Base-by-base conservation (phyloP, 2,797 vertebrate species). In the Lagodon rhomboides region DNA sequence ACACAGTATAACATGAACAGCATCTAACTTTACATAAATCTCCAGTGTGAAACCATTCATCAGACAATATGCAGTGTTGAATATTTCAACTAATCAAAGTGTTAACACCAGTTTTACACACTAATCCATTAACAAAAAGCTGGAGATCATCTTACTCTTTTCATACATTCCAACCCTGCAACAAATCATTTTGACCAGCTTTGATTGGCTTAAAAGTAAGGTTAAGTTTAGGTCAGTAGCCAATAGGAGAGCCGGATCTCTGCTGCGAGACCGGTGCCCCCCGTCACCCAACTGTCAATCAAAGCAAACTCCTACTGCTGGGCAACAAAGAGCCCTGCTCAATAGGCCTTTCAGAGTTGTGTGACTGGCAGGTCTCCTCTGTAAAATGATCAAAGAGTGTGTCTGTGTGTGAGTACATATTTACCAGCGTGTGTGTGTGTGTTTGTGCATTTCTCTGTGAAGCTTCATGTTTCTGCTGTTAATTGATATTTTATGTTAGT, bases 311-410 rank as follows among this genome's bases (percentile, higher is more conserved):
- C 87, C 85, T 87, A 80, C 91, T 93, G 93, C 91, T 93, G 79
- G 90, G 91, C 89, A 93, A 94, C 94, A 94, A 93, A 92, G 79
- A 87, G 80, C 73, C 74, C 64, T 22, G 71, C 16, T 89, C 77
- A 82, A 62, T 68, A 79, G 68, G 23, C 71, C 66, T 82, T 73
- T 88, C 53, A 80, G 80, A 59, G 63, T 51, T 81, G 61, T 83
- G 62, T 79, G 77, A 85, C 54, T 85, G 83, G 75, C 85, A 88
- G 79, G 63, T 70, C 80, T 89, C 72, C 62, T 22, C 49, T 17
- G 73, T 80, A 50, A 63, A 80, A 73, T 43, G 22, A 85, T 88
- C 66, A 66, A 73, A 80, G 67, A 38, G 20, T 62, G 30, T 65
- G 46, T 82, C 51, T 82, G 51, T 68, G 34, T 74, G 43, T 75